Evolutionary conservation across 2,113 vertebrate species (phyloP), one percentile per base, ranked within the genome.

Genomic region (Zingel zingel): DNA sequence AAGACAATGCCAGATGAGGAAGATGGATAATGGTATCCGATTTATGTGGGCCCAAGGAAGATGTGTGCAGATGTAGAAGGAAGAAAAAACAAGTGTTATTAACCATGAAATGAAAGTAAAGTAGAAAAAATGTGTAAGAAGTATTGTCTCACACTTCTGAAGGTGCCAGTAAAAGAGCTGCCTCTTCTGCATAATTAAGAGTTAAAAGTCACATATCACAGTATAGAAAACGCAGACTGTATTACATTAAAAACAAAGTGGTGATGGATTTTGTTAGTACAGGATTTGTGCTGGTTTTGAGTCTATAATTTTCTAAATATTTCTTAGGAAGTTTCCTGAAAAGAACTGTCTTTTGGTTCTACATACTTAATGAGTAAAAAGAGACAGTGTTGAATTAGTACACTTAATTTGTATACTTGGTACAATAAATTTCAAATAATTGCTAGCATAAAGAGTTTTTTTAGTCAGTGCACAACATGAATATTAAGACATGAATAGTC

Each of bases 121-220:
- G 51, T 5, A 25, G 21, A 23, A 33, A 67, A 56, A 56, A 33
- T 3, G 66, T 74, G 79, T 83, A 51, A 70, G 82, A 70, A 68
- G 69, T 50, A 16, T 50, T 0, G 56, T 74, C 63, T 88, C 71
- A 4, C 69, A 74, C 68, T 57, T 74, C 64, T 83, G 50, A 73
- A 64, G 62, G 72, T 74, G 81, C 67, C 58, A 57, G 30, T 61
- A 81, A 81, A 83, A 79, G 73, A 88, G 81, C 68, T 69, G 36
- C 48, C 78, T 89, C 70, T 67, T 78, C 36, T 36, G 45, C 62
- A 54, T 67, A 63, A 75, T 75, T 53, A 79, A 33, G 67, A 57
- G 58, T 45, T 48, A 47, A 51, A 23, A 47, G 62, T 86, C 57
- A 25, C 25, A 25, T 33, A 36, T 58, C 21, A 12, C 72, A 47